phyloP scores from a whole-genome alignment of 1,140 invertebrate species.

The Drosophila insularis region DNA sequence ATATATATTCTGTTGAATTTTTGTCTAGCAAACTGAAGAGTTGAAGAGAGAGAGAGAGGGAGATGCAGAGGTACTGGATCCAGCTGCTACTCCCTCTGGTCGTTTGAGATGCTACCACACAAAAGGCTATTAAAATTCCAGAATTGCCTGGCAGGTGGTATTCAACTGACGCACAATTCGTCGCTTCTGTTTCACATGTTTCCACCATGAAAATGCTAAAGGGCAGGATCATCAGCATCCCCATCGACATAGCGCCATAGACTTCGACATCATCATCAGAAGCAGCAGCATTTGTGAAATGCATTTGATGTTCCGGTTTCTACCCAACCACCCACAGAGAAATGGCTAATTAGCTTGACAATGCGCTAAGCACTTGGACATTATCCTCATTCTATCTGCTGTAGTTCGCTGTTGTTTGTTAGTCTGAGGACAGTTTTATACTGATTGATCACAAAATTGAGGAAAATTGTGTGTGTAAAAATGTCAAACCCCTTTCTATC shows the following conservation, averaged over 20 bases:
- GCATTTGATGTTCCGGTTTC: slow-evolving; percentile 43
- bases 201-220: not conserved
- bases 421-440: slow-evolving; percentile 8
- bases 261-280: not conserved
- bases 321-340: slow-evolving; percentile 13
- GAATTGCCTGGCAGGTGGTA: slow-evolving; percentile 56
- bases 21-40: not conserved
- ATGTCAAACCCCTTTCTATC: slow-evolving; percentile 7
- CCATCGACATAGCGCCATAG: not conserved
- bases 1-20: not conserved
- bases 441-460: slow-evolving; percentile 34
- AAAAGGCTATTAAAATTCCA: slow-evolving; percentile 47
- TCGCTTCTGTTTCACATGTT: slow-evolving; percentile 5
- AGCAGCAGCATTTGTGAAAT: slow-evolving; percentile 30
- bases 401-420: not conserved
- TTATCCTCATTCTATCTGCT: slow-evolving; percentile 50
- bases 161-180: not conserved
- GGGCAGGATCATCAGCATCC: slow-evolving; percentile 16
- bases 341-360: slow-evolving; percentile 74
- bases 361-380: slow-evolving; percentile 78
- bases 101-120: slow-evolving; percentile 5
- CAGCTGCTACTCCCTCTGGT: not conserved
- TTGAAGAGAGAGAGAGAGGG: not conserved
- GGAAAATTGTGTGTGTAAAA: slow-evolving; percentile 31
- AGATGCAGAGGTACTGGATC: not conserved